Conservation (phyloP, 30 jellyfish, hydroid and myxozoan species). For the Aurelia sp. region DNA sequence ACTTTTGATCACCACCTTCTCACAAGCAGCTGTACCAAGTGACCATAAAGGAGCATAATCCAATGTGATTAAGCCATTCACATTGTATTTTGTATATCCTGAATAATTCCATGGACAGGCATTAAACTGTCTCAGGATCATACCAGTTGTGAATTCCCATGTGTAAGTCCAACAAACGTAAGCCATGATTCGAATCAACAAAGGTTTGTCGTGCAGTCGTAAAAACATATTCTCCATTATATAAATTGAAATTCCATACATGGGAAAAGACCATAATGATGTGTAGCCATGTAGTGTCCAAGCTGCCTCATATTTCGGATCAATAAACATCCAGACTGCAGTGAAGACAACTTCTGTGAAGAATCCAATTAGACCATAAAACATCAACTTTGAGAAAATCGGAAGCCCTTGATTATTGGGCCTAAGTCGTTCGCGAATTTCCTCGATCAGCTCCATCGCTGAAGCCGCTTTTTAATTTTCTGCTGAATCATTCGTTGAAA, state of each 20-base stretch:
- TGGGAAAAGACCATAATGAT: constrained; percentile 96
- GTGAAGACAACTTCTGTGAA: constrained; percentile 92
- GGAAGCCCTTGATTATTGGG: constrained; percentile 84
- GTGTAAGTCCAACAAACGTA: constrained; percentile 90
- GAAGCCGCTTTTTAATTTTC: too few relatives aligned
- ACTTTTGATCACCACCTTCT: constrained; percentile 68
- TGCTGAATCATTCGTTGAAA: too few relatives aligned
- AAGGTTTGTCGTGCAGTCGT: constrained; percentile 36
- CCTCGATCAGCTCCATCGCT: constrained; percentile 14
- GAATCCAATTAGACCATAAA: constrained; percentile 91
- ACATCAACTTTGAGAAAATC: constrained; percentile 69
- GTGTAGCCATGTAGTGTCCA: constrained; percentile 95
- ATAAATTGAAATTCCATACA: constrained; percentile 78
- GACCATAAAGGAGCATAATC: constrained; percentile 97
- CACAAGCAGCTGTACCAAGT: constrained; percentile 85
- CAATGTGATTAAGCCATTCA: constrained; percentile 86
- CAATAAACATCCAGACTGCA: constrained; percentile 82
- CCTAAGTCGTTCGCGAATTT: not conserved
- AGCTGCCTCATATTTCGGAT: constrained; percentile 68
- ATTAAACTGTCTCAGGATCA: constrained; percentile 75
- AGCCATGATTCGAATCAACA: constrained; percentile 67
- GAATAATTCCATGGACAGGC: constrained; percentile 98
- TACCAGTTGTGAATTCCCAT: constrained; percentile 93
- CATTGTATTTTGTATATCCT: constrained; percentile 82
- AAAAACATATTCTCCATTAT: constrained; percentile 77